phyloP scores from a whole-genome alignment of 2,888 invertebrate genomes.

The Drosophila incognita region DNA sequence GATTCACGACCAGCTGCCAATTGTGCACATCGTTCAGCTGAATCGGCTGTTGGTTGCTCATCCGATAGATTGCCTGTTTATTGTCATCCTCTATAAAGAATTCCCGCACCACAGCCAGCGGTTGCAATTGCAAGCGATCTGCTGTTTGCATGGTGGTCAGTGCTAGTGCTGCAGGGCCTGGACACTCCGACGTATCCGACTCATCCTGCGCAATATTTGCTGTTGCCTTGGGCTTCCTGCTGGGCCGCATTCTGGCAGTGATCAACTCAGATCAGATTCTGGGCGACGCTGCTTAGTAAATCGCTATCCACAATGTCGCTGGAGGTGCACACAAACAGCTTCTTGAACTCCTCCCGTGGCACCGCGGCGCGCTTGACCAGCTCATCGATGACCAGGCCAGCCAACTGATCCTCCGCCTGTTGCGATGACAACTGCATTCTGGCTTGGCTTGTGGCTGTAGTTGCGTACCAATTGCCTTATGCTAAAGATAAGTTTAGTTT shows the following conservation, averaged over 20 bases:
- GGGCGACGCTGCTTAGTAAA: slow-evolving; percentile 85
- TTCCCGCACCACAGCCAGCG: slow-evolving; percentile 61
- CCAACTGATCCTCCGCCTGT: slow-evolving; percentile 91
- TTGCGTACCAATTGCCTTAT: slow-evolving; percentile 32
- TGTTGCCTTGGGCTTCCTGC: not conserved
- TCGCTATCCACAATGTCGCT: slow-evolving; percentile 21
- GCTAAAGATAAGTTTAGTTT: slow-evolving; percentile 23
- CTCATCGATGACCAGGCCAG: slow-evolving; percentile 93
- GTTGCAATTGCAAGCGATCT: slow-evolving; percentile 67
- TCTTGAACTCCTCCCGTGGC: slow-evolving; percentile 92
- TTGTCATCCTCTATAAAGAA: slow-evolving; percentile 46
- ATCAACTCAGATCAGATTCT: slow-evolving; percentile 60
- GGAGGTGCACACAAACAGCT: slow-evolving; percentile 92
- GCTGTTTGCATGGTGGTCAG: slow-evolving; percentile 92
- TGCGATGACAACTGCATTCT: slow-evolving; percentile 94
- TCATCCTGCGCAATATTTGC: too few species aligned
- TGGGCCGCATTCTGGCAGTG: not conserved
- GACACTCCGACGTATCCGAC: not conserved
- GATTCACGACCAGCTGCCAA: slow-evolving; percentile 88
- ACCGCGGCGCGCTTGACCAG: slow-evolving; percentile 92
- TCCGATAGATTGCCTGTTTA: slow-evolving; percentile 29
- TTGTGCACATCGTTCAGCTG: slow-evolving; percentile 93
- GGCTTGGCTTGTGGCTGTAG: slow-evolving; percentile 13
- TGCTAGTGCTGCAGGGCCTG: slow-evolving; percentile 95
- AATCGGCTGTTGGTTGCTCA: slow-evolving; percentile 87